These are phyloP conservation scores for Fukomys damarensis DNA, from an alignment of 2,113 vertebrate genomes.

Conservation along the genomic window DNA sequence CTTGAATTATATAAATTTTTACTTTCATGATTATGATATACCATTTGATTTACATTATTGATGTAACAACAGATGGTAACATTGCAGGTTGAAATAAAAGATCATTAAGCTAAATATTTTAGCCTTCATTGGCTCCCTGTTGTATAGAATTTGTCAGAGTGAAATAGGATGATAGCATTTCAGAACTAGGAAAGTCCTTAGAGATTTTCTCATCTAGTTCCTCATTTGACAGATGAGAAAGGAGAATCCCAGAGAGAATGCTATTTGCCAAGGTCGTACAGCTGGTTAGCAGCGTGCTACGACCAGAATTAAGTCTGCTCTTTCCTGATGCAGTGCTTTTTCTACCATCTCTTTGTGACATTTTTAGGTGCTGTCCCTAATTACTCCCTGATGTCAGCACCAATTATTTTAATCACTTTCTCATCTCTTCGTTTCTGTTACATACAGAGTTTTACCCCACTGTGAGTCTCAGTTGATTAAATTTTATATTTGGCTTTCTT, in stretches of 20 bases:
- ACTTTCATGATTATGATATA: slow-evolving; percentile 66
- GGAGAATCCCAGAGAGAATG: neutral
- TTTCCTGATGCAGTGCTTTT: neutral
- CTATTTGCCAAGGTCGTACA: neutral
- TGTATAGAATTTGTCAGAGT: slow-evolving; percentile 66
- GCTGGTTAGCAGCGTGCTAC: neutral
- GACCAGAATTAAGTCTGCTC: neutral
- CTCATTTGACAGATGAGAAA: slow-evolving; percentile 47
- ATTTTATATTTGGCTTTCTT: slow-evolving; percentile 73
- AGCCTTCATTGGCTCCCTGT: slow-evolving; percentile 51
- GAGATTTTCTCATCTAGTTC: slow-evolving; percentile 34
- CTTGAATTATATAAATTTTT: slow-evolving; percentile 56
- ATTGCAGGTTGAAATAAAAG: slow-evolving; percentile 71
- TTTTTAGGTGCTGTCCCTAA: slow-evolving; percentile 25
- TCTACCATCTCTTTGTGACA: neutral
- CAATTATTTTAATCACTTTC: neutral
- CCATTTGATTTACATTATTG: slow-evolving; percentile 50
- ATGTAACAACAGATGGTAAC: slow-evolving; percentile 67
- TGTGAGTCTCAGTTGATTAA: slow-evolving; percentile 42
- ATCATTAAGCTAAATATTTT: slow-evolving; percentile 68
- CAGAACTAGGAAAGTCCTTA: slow-evolving; percentile 34
- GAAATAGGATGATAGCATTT: slow-evolving; percentile 48
- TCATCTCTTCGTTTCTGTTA: neutral
- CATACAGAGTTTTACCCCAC: neutral
- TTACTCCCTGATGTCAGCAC: neutral